phyloP scores from a whole-genome alignment of 2,797 vertebrate genomes.

The Anabas testudineus region DNA sequence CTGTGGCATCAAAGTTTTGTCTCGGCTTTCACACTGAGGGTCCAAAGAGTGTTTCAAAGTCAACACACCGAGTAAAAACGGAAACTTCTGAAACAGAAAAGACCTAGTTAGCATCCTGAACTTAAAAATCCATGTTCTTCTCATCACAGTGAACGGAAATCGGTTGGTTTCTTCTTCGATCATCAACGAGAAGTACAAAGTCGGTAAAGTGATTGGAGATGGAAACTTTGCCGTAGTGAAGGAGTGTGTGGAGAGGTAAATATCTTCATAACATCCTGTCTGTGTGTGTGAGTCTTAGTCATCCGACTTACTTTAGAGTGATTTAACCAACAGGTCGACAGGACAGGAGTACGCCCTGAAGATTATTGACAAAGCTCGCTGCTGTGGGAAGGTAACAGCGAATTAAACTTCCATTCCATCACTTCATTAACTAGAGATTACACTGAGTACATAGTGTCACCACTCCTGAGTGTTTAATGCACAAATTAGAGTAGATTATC shows the following conservation, averaged over 20 bases:
- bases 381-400: constrained; percentile 92
- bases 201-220: constrained; percentile 97
- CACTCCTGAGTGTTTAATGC: not conserved
- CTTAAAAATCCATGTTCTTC: not conserved
- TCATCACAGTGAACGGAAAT: constrained; percentile 90
- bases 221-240: constrained; percentile 98
- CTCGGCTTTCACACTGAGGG: not conserved
- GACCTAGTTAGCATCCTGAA: not conserved
- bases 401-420: not conserved
- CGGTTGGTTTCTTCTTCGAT: constrained; percentile 87
- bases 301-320: not conserved
- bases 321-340: constrained; percentile 84
- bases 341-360: constrained; percentile 97
- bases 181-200: constrained; percentile 94
- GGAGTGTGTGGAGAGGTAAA: constrained; percentile 91
- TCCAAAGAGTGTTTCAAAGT: not conserved
- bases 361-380: constrained; percentile 98
- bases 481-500: not conserved
- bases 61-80: constrained; percentile 2
- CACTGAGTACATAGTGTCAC: not conserved
- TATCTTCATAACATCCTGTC: not conserved
- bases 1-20: not conserved
- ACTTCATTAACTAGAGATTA: not conserved
- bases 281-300: not conserved
- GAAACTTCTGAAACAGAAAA: not conserved